Evolutionary conservation across 2,888 invertebrate species (phyloP).

Genomic region (Baronia brevicornis): DNA sequence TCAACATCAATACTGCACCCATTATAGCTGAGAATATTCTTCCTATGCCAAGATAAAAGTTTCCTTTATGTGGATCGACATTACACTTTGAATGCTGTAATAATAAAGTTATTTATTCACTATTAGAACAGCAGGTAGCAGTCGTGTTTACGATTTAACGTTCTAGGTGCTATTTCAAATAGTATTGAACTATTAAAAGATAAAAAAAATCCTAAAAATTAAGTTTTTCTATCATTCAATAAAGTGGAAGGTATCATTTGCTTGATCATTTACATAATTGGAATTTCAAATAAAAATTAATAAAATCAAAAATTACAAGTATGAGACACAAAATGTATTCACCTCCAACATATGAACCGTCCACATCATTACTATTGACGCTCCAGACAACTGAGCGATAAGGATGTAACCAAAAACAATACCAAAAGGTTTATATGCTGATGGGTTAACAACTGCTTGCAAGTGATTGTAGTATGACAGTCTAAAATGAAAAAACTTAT

Average conservation of each 20-base stretch:
- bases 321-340: constrained; percentile 2
- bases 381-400: constrained; percentile 35
- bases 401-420: constrained; percentile 30
- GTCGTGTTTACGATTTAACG: no score
- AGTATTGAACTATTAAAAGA: no score
- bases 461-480: constrained; percentile 26
- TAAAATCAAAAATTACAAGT: neutral
- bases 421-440: constrained; percentile 37
- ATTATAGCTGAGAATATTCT: constrained; percentile 29
- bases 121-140: no score
- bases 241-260: no score
- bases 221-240: no score
- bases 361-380: constrained; percentile 38
- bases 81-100: constrained; percentile 34
- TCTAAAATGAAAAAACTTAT: constrained; percentile 25
- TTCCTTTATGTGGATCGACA: constrained; percentile 29
- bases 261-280: no score
- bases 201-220: no score
- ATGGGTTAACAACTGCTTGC: constrained; percentile 23
- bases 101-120: no score
- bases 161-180: no score
- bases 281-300: neutral
- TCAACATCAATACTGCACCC: constrained; percentile 34
- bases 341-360: constrained; percentile 45
- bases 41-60: constrained; percentile 31